These are phyloP conservation scores for Drosophila pectinifera DNA, from an alignment of 1,140 invertebrate species.

Conservation along the genomic window DNA sequence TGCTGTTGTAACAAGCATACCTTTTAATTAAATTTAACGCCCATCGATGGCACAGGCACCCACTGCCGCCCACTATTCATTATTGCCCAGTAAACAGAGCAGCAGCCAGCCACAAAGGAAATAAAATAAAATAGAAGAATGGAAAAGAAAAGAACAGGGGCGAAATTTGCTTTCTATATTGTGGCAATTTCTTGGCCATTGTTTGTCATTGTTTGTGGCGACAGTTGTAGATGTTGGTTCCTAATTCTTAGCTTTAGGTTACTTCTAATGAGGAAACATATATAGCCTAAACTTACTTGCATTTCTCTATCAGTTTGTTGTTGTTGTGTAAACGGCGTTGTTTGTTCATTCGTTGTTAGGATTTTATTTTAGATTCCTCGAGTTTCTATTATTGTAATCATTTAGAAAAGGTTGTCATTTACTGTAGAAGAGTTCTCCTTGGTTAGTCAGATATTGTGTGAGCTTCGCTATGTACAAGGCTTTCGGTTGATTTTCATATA, in stretches of 20 bases:
- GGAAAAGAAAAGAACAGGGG: neutral
- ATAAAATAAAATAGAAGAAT: neutral
- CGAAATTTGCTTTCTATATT: conserved; percentile 11
- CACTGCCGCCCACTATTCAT: conserved; percentile 29
- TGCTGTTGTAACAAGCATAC: conserved; percentile 67
- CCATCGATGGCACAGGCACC: conserved; percentile 39
- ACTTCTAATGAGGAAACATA: neutral
- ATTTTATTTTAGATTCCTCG: conserved; percentile 26
- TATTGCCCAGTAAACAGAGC: conserved; percentile 59
- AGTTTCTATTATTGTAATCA: conserved; percentile 24
- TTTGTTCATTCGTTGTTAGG: conserved; percentile 74
- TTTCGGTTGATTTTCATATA: conserved; percentile 20
- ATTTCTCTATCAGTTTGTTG: conserved; percentile 43
- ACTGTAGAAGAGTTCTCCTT: conserved; percentile 9
- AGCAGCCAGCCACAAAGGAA: conserved; percentile 7
- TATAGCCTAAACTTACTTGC: conserved; percentile 44
- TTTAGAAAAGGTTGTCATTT: conserved; percentile 42
- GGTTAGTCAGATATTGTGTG: conserved; percentile 11
- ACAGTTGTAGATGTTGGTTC: conserved; percentile 13
- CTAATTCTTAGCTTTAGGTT: neutral
- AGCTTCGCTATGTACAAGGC: conserved; percentile 55
- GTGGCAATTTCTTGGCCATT: conserved; percentile 58
- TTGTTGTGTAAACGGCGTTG: conserved; percentile 74
- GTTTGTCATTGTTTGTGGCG: conserved; percentile 27
- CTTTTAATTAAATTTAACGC: conserved; percentile 79